Percentiles rank a stretch among this genome's conserved stretches.
Evolutionary conservation across 2,113 vertebrate genomes (phyloP).

Genomic region (Sterrhoptilus dennistouni): DNA sequence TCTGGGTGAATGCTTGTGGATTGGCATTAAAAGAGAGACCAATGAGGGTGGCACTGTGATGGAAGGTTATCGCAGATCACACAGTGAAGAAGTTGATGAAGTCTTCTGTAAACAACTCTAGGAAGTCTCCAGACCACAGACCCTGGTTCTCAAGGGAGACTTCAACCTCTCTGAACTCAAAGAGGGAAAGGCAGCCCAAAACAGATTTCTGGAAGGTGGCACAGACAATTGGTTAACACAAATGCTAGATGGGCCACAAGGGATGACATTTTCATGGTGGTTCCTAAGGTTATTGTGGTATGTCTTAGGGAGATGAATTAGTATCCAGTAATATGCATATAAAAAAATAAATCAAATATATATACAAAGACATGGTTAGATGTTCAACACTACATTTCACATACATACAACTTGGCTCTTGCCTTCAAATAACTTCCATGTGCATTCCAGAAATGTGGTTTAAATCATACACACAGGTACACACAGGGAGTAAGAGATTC

Average conservation of each 20-base stretch:
- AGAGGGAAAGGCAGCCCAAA: background rate
- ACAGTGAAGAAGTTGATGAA: background rate
- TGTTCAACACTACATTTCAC: background rate
- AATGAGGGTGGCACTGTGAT: background rate
- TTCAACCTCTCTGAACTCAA: background rate
- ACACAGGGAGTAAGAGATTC: background rate
- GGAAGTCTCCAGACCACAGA: background rate
- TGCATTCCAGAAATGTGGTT: background rate
- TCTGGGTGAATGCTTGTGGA: background rate
- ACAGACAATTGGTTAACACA: background rate
- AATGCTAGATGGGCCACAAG: background rate
- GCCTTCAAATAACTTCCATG: background rate
- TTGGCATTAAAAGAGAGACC: background rate
- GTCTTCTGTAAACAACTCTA: background rate
- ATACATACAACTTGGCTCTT: background rate
- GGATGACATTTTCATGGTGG: background rate
- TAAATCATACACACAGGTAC: background rate
- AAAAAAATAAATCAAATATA: background rate
- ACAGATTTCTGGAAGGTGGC: background rate
- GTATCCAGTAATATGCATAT: background rate
- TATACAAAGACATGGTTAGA: background rate
- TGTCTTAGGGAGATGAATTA: background rate
- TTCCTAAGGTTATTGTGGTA: background rate
- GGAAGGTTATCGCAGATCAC: background rate
- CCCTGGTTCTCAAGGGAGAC: background rate